A percentile compares a stretch with the other conserved stretches of the same genome.
Conservation (phyloP, 2,888 invertebrate species). For the Lasioglossum calceatum region DNA sequence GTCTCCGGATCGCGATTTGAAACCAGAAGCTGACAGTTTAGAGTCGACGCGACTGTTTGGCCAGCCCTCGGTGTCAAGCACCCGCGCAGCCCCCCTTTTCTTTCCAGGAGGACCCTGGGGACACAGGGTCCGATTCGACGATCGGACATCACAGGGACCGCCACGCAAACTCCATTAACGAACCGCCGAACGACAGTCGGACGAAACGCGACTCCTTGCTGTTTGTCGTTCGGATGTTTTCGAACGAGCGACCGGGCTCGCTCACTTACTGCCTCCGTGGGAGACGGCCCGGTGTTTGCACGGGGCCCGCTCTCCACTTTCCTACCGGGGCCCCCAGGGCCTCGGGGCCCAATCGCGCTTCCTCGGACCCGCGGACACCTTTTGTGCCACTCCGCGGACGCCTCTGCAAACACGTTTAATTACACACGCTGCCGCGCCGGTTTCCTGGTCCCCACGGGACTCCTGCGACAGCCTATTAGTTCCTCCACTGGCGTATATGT, state of each 20-base stretch:
- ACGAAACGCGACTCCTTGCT: conserved; percentile 75
- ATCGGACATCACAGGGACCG: conserved; percentile 83
- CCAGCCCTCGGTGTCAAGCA: conserved; percentile 9
- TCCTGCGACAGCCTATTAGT: conserved; percentile 10
- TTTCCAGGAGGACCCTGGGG: conserved; percentile 40
- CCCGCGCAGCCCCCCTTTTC: conserved; percentile 29
- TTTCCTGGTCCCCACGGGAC: conserved; percentile 45
- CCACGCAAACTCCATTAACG: conserved; percentile 84
- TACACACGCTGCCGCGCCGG: conserved; percentile 48
- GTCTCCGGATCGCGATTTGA: not conserved
- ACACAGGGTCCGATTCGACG: conserved; percentile 56
- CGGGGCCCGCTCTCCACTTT: conserved; percentile 46
- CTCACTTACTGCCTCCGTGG: conserved; percentile 83
- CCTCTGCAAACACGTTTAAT: conserved; percentile 70
- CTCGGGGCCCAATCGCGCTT: conserved; percentile 47
- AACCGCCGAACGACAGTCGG: conserved; percentile 73
- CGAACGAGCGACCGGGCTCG: conserved; percentile 78
- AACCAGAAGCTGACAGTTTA: conserved; percentile 22
- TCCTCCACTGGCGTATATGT: not conserved
- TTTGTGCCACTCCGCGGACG: conserved; percentile 70
- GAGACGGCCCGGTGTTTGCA: conserved; percentile 75
- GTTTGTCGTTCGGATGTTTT: conserved; percentile 84
- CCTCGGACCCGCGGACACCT: conserved; percentile 67
- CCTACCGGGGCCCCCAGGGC: conserved; percentile 35
- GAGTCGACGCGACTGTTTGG: conserved; percentile 33